Percentiles rank a stretch among this genome's conserved stretches.
These are phyloP conservation scores for Ferrisia virgata DNA, from an alignment of 2,888 invertebrate species.

Conservation along the genomic window DNA sequence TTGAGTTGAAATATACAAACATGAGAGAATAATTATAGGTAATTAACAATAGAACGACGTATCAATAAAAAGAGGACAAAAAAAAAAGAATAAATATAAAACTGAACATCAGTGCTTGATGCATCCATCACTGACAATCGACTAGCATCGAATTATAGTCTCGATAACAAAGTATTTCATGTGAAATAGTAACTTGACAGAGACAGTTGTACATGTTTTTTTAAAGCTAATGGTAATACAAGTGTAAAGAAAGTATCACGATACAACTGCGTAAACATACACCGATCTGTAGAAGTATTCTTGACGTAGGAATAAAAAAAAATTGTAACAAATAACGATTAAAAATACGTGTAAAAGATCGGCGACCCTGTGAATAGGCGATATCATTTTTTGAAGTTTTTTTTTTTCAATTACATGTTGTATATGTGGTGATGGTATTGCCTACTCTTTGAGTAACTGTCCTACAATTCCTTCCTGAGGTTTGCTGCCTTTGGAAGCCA, in stretches of 20 bases:
- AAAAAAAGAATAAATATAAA: not conserved
- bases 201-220: not conserved
- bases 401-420: slow-evolving; percentile 27
- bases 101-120: not conserved
- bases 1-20: not conserved
- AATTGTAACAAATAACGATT: not conserved
- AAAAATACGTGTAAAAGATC: not conserved
- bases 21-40: not conserved
- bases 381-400: not conserved
- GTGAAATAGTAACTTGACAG: not conserved
- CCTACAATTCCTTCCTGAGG: slow-evolving; percentile 13
- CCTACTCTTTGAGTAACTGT: slow-evolving; percentile 36
- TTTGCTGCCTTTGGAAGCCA: not conserved
- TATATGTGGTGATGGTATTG: slow-evolving; percentile 22
- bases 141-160: slow-evolving; percentile 6
- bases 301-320: not conserved
- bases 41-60: not conserved
- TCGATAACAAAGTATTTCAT: slow-evolving; percentile 5
- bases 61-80: not conserved
- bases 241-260: not conserved
- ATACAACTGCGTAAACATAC: not conserved
- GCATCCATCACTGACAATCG: slow-evolving; percentile 10
- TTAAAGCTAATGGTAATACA: not conserved
- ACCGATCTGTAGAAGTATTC: not conserved
- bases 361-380: not conserved